Base-by-base conservation (phyloP, 2,113 vertebrate genomes). In the Perca schrenkii region DNA sequence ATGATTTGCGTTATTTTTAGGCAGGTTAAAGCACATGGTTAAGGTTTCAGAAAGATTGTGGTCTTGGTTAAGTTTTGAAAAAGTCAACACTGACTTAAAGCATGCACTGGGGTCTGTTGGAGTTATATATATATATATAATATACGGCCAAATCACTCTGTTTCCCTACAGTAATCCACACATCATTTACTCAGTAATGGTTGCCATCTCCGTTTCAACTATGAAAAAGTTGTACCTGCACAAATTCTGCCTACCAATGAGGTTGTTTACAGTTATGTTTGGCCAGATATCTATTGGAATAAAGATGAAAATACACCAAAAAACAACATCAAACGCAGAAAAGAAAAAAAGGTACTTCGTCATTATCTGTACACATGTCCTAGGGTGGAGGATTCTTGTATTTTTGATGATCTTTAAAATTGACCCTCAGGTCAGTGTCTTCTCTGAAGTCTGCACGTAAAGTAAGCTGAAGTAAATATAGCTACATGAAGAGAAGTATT, bases 381-480 rank as follows among this genome's bases (percentile, higher is more conserved):
- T 3, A 21, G 2, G 22, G 1, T 4, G 25, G 21, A 56, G 40
- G n/a, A n/a, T 60, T 66, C 46, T 17, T 64, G 15, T 25, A 70
- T 57, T 75, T 62, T 69, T 70, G 22, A 68, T 67, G 56, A 81
- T 62, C 58, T 63, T 70, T 56, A 64, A 82, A 82, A 69, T 69
- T 57, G 77, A 80, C 70, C 71, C 36, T 43, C 13, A 10, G 6
- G 6, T 54, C 60, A 47, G 74, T 53, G 60, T 28, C 52, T 71
- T 50, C 4, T 10, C 16, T 15, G 10, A 19, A 46, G 43, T 66
- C 34, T 52, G 74, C 73, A 62, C 2, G 1, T 15, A 10, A 47
- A 16, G 63, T 13, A 3, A 15, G 47, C 72, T 19, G 52, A 69
- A 47, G n/a, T 68, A 1, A 60, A 66, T 43, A 58, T 1, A 36